A percentile compares a stretch with the other conserved stretches of the same genome.
Evolutionary conservation across 2,888 invertebrate species (phyloP).

Genomic region (Euplexia lucipara): DNA sequence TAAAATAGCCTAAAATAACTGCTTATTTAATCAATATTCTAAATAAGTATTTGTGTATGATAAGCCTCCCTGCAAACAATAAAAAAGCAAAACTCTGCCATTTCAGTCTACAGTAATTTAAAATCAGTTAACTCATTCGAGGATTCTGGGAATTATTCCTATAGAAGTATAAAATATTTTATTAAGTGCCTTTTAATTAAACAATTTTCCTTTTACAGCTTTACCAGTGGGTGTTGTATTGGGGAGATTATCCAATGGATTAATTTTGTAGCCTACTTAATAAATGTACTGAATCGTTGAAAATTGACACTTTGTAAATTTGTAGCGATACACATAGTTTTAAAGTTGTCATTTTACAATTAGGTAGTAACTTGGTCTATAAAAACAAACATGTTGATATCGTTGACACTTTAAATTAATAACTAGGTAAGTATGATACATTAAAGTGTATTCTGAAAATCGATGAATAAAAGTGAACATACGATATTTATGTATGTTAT

Average conservation of each 20-base stretch:
- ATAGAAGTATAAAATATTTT: constrained; percentile 25
- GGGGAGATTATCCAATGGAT: constrained; percentile 20
- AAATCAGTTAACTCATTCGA: constrained; percentile 12
- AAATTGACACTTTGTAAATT: background rate
- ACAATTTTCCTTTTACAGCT: constrained; percentile 9
- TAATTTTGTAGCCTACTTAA: constrained; percentile 8
- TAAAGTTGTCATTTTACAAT: background rate
- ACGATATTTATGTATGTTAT: no score
- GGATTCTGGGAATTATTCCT: constrained; percentile 1
- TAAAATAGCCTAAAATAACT: background rate
- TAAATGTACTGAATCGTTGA: background rate
- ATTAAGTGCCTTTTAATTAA: constrained; percentile 37
- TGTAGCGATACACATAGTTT: background rate
- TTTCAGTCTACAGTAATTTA: constrained; percentile 4
- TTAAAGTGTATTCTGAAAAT: no score
- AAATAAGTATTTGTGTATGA: no score
- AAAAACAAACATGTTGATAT: background rate
- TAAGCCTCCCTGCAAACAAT: background rate
- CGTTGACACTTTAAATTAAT: background rate
- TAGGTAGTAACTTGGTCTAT: background rate
- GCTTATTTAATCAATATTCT: background rate
- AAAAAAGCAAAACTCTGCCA: background rate
- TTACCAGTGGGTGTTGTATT: constrained; percentile 10
- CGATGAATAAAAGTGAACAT: no score
- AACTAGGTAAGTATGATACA: no score